Conservation (phyloP, 2,113 vertebrate genomes). For the Antechinus flavipes region DNA sequence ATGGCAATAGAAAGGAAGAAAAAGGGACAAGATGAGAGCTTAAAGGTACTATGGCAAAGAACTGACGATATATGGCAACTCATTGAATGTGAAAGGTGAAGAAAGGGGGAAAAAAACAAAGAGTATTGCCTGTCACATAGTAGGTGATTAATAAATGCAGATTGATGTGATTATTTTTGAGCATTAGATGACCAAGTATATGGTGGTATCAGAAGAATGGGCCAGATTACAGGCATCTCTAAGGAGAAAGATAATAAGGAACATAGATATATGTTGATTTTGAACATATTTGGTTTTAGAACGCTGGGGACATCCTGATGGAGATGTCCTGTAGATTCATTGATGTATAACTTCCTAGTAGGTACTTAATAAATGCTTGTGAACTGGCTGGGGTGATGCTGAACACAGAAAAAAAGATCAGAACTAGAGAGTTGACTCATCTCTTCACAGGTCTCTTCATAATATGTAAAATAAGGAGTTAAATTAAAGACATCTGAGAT, state of each 20-base stretch:
- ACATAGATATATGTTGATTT: background rate
- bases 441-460: background rate
- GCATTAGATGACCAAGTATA: background rate
- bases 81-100: background rate
- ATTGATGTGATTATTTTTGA: background rate
- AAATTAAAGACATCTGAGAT: background rate
- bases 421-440: background rate
- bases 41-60: background rate
- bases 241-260: background rate
- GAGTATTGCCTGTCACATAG: background rate
- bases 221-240: background rate
- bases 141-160: background rate
- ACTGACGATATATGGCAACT: background rate
- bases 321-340: background rate
- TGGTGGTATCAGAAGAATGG: background rate
- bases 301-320: background rate
- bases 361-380: background rate
- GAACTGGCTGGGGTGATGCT: background rate
- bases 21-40: background rate
- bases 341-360: background rate
- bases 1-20: background rate
- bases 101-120: background rate
- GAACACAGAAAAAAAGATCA: background rate
- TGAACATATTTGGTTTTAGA: background rate
- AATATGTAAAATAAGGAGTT: background rate